These are phyloP conservation scores for Leptoclinus maculatus DNA, from an alignment of 2,797 vertebrate genomes.

Conservation along the genomic window DNA sequence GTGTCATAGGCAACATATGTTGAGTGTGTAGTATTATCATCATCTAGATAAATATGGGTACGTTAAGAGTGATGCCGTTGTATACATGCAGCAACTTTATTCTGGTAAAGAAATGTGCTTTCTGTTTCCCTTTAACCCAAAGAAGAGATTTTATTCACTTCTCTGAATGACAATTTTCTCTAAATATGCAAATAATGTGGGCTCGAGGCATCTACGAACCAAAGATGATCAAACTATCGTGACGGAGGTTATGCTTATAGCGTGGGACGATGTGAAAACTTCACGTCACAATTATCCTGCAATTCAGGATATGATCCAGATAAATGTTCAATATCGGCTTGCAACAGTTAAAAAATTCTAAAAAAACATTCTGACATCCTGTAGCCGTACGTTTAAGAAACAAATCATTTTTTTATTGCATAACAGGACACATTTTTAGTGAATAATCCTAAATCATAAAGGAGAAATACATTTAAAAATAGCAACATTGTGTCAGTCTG, in stretches of 20 bases:
- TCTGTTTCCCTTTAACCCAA: background rate
- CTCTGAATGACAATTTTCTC: background rate
- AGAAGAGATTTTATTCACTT: background rate
- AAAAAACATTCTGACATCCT: background rate
- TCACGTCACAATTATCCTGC: background rate
- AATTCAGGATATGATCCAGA: background rate
- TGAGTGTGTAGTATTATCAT: slow-evolving; percentile 1
- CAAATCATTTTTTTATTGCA: too few relatives aligned
- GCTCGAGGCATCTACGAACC: background rate
- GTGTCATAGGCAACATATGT: slow-evolving; percentile 3
- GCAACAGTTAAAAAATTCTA: background rate
- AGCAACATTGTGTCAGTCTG: background rate
- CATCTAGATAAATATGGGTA: background rate
- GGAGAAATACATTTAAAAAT: background rate
- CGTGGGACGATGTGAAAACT: background rate
- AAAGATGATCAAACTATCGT: background rate
- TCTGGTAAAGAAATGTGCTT: background rate
- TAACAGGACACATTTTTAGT: too few relatives aligned
- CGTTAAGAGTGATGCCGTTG: background rate
- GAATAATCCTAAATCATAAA: background rate
- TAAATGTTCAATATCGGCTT: background rate
- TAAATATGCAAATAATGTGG: background rate
- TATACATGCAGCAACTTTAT: background rate
- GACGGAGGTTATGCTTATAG: background rate
- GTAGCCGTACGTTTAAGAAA: background rate